phyloP scores from a whole-genome alignment of 37 sponge, comb jelly and placozoan species.

The Beroe ovata region DNA sequence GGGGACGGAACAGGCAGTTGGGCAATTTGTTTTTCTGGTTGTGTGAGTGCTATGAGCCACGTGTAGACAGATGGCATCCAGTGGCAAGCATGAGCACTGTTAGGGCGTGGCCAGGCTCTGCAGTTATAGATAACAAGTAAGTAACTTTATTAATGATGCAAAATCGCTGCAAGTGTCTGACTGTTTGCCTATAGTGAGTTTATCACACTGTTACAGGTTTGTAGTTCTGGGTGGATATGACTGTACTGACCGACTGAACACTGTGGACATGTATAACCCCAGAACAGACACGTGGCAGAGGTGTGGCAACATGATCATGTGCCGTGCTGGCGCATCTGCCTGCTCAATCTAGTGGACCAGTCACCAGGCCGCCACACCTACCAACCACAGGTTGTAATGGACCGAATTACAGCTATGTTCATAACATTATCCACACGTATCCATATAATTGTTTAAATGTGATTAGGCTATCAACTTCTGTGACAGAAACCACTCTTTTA shows the following conservation, averaged over 20 bases:
- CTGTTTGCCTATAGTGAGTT: no score
- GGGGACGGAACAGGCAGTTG: conserved; percentile 72
- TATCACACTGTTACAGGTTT: conserved; percentile 66
- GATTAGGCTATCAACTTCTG: no score
- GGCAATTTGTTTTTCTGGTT: conserved; percentile 50
- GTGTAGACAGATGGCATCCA: conserved; percentile 30
- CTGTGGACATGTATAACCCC: conserved; percentile 80
- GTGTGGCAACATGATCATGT: conserved; percentile 81
- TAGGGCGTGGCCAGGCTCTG: conserved; percentile 53
- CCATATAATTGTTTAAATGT: no score
- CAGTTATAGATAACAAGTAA: conserved; percentile 63
- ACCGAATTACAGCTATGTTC: no score
- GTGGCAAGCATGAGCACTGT: conserved; percentile 53
- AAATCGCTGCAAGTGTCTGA: no score
- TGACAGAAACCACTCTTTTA: no score
- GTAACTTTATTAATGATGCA: no score
- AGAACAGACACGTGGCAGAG: conserved; percentile 75
- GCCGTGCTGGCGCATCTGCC: conserved; percentile 74
- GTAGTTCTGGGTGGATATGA: conserved; percentile 89
- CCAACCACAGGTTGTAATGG: no score
- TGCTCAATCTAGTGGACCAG: conserved; percentile 19
- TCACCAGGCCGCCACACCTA: no score
- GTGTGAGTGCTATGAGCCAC: conserved; percentile 66
- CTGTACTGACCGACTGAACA: conserved; percentile 78
- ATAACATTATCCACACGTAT: no score